Evolutionary conservation across 2,888 invertebrate genomes (phyloP), one percentile per base, ranked within the genome.

Genomic region (Melinaea menophilus): DNA sequence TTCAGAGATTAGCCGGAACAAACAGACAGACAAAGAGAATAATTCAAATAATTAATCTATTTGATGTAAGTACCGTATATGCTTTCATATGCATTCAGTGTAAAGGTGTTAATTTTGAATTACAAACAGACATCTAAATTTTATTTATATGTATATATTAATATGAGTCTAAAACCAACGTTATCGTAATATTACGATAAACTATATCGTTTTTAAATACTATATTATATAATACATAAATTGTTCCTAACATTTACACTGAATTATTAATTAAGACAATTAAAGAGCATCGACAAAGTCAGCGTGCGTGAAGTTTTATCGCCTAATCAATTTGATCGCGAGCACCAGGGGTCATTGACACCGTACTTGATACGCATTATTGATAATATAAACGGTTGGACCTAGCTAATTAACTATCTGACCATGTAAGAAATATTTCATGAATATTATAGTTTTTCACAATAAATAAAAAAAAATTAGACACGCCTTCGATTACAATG

Each of bases 311-410:
- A 78, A 74, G 71, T 79, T 73, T 76, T 80, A 85, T 83, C 81
- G 76, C 76, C 82, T 82, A 84, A 87, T 88, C 85, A 86, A 86
- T 85, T 85, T 80, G 84, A 81, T 86, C 82, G 78, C 79, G 76
- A 75, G 78, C 78, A 76, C 79, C 79, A 79, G 70, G 70, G 88
- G 84, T 87, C 87, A 78, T 78, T 74, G 74, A 73, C 77, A 67
- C 54, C 46, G 51, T 55, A 33, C 47, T 65, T 59, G 55, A 66
- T 63, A 62, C 55, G 58, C 59, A 56, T 60, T 66, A 57, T 54
- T 65, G 56, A 60, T 63, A 65, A 66, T 64, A 59, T 64, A 73
- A 66, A 73, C 72, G 73, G 72, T 67, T 64, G 65, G 66, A 63
- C 65, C 64, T 65, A 64, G 66, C 69, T 74, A 72, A 73, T 76